Conservation (phyloP, 2,888 invertebrate species). For the Apantesis nais region DNA sequence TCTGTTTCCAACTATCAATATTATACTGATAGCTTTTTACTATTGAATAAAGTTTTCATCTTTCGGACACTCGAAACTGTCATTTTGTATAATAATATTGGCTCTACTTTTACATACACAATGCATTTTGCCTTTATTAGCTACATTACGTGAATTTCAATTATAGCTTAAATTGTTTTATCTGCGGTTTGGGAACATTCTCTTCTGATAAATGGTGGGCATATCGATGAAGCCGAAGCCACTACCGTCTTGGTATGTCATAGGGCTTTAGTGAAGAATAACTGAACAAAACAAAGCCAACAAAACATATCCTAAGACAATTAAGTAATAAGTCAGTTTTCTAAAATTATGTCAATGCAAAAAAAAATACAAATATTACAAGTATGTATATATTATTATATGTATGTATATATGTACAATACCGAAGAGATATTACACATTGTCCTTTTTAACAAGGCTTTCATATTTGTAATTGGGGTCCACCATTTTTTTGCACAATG, state of each 20-base stretch:
- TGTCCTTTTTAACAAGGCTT: conserved; percentile 19
- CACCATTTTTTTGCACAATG: conserved; percentile 21
- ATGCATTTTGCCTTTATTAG: conserved; percentile 34
- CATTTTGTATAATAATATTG: conserved; percentile 70
- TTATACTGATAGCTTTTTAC: conserved; percentile 72
- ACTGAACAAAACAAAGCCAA: no score
- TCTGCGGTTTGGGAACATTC: conserved; percentile 3
- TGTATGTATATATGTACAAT: neutral
- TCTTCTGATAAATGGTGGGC: neutral
- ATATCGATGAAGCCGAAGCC: neutral
- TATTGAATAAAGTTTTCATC: conserved; percentile 76
- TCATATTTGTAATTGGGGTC: conserved; percentile 28
- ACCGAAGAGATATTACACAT: neutral
- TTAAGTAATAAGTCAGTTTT: neutral
- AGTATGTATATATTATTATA: neutral
- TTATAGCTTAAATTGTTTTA: conserved; percentile 5
- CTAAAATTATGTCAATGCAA: neutral
- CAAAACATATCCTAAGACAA: neutral
- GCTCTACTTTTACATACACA: conserved; percentile 51
- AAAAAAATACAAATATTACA: neutral
- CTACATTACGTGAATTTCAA: conserved; percentile 34
- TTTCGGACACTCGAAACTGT: conserved; percentile 62
- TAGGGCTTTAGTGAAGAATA: neutral
- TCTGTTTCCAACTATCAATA: conserved; percentile 69
- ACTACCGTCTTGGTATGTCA: neutral